Base-by-base conservation (phyloP, 2,888 invertebrate species). In the Aquatica leii region DNA sequence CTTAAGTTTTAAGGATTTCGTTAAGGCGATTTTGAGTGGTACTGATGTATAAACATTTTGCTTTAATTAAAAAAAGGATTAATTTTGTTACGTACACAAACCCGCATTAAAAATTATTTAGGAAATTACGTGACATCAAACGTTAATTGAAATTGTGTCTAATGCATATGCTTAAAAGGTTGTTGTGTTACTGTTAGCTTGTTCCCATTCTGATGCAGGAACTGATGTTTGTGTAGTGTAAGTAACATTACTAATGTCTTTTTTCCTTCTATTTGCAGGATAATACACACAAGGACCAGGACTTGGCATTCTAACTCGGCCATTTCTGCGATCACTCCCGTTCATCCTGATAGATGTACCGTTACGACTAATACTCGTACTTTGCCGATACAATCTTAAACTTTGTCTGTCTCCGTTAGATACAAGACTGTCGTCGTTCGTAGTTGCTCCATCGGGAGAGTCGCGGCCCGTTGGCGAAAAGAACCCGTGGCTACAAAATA, bases 391-490 rank as follows among this genome's bases (percentile, higher is more conserved):
- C 74, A 88, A 78, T 76, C 91, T 84, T 80, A 92, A 78, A 76
- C 91, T 88, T 79, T 88, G 85, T 76, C 88, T 86, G 76, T 93
- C 93, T 63, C 91, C 90, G 80, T 90, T 91, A 65, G 93, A 92
- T 69, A 91, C 89, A 77, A 91, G 87, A 75, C 92, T 93, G 80
- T 94, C 93, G 78, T 94, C 93, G 78, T 92, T 91, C 62, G 91
- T 91, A 80, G 88, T 91, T 80, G 88, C 82, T 76, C 87, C 78
- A 82, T 93, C 88, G 73, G 92, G 85, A 76, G 89, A 87, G 72
- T 90, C 90, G 49, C 89, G 82, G 71, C 86, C 87, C 60, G 86
- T 84, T 1, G 52, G 80, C 0, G 80, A 79, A 65, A 83, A 80
- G 58, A 84, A 73, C 12, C 83, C 83, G 48, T 86, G 82, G 72